These are phyloP conservation scores for Tenodera sinensis DNA, from an alignment of 2,888 invertebrate genomes.

Conservation along the genomic window DNA sequence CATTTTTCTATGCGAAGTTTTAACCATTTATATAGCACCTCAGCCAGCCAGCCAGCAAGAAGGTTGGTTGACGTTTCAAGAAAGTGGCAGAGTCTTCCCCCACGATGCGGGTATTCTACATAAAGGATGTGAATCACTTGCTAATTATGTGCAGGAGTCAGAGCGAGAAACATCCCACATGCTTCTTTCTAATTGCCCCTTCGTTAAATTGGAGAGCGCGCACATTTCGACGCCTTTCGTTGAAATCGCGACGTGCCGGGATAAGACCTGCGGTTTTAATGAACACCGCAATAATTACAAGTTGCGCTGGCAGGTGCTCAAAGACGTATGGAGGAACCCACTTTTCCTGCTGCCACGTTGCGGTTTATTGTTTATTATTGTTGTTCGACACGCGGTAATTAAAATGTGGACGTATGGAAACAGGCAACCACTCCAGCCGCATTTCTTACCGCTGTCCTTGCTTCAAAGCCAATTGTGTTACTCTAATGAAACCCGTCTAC, in stretches of 20 bases:
- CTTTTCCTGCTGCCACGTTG: background rate
- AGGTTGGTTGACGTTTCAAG: no score
- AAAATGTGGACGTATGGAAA: background rate
- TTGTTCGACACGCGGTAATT: background rate
- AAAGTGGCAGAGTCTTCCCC: no score
- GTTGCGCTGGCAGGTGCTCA: background rate
- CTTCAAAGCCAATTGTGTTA: background rate
- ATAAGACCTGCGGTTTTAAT: background rate
- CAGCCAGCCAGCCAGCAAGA: no score
- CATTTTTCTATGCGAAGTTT: no score
- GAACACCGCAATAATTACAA: background rate
- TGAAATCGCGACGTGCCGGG: background rate
- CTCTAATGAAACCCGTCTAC: background rate
- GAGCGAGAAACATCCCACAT: background rate
- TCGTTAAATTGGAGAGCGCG: background rate
- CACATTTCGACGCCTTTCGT: background rate
- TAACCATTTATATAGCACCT: no score
- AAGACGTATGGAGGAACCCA: background rate
- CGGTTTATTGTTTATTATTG: background rate
- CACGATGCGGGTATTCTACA: background rate
- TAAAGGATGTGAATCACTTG: background rate
- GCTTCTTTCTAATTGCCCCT: background rate
- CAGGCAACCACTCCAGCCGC: background rate
- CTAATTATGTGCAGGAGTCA: background rate
- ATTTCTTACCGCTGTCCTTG: background rate